A percentile compares a stretch with the other conserved stretches of the same genome.
Evolutionary conservation across 1,140 invertebrate genomes (phyloP).

Genomic region (Caenorhabditis brenneri): DNA sequence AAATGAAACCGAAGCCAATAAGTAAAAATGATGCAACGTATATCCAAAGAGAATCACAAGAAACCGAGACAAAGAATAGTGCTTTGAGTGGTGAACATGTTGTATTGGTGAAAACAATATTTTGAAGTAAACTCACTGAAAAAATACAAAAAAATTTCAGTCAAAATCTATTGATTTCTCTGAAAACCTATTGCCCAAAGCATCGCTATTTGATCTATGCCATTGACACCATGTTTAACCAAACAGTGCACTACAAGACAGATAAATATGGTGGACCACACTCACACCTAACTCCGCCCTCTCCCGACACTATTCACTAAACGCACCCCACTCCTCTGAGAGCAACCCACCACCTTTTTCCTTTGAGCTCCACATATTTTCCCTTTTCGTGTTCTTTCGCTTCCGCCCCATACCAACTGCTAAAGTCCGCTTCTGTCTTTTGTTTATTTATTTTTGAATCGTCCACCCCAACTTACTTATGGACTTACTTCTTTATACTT

Average conservation of each 20-base stretch:
- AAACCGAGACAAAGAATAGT: too few species aligned
- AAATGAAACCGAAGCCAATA: too few species aligned
- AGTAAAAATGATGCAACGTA: too few species aligned
- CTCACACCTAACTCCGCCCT: conserved; percentile 25
- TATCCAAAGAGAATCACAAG: too few species aligned
- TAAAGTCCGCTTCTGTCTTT: background rate
- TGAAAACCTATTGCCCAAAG: too few species aligned
- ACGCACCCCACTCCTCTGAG: background rate
- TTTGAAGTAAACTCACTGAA: too few species aligned
- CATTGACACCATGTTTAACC: background rate
- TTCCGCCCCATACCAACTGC: conserved; percentile 28
- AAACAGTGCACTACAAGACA: conserved; percentile 18
- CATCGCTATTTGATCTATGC: background rate
- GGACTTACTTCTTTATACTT: background rate
- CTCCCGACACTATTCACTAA: background rate
- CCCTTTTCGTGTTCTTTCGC: background rate
- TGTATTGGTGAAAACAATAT: too few species aligned
- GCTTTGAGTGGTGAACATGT: too few species aligned
- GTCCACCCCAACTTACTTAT: background rate
- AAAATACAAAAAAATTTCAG: too few species aligned
- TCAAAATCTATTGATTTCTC: too few species aligned
- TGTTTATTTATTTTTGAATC: conserved; percentile 24
- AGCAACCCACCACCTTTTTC: background rate
- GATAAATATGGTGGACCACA: conserved; percentile 27
- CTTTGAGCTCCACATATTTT: background rate